A percentile compares a stretch with the other conserved stretches of the same genome.
Evolutionary conservation across 2,113 vertebrate genomes (phyloP).

Genomic region (Prietella phreatophila): DNA sequence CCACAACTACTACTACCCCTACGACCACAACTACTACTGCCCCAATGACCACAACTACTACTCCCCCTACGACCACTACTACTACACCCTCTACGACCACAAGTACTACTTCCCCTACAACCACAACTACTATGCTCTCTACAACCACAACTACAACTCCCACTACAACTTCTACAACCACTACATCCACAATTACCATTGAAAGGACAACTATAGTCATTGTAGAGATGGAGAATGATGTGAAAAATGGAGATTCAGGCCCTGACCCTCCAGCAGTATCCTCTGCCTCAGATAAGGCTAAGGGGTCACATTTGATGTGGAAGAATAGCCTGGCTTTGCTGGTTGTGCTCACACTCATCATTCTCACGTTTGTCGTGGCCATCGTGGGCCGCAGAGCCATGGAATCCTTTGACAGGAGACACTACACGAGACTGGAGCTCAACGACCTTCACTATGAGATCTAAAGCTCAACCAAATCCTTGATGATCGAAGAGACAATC

Average conservation of each 20-base stretch:
- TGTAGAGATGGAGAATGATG: constrained; percentile 45
- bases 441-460: constrained; percentile 78
- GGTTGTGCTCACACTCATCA: constrained; percentile 66
- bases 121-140: neutral
- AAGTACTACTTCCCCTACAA: constrained; percentile 8
- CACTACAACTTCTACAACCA: neutral
- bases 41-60: constrained; percentile 26
- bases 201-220: constrained; percentile 41
- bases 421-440: constrained; percentile 77
- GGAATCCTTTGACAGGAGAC: constrained; percentile 76
- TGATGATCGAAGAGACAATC: constrained; percentile 30
- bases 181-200: constrained; percentile 26
- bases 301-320: constrained; percentile 41
- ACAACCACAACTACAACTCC: constrained; percentile 6
- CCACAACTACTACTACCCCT: neutral
- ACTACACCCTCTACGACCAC: neutral
- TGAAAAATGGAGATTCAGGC: constrained; percentile 50
- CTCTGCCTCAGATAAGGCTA: constrained; percentile 22
- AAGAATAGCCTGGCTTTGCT: constrained; percentile 69
- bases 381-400: constrained; percentile 70
- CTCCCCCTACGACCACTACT: neutral
- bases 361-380: constrained; percentile 64
- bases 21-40: constrained; percentile 28
- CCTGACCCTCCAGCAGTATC: neutral
- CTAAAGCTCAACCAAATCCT: constrained; percentile 47